A percentile compares a stretch with the other conserved stretches of the same genome.
phyloP scores from a whole-genome alignment of 2,113 vertebrate genomes.

The Xiphorhynchus elegans region DNA sequence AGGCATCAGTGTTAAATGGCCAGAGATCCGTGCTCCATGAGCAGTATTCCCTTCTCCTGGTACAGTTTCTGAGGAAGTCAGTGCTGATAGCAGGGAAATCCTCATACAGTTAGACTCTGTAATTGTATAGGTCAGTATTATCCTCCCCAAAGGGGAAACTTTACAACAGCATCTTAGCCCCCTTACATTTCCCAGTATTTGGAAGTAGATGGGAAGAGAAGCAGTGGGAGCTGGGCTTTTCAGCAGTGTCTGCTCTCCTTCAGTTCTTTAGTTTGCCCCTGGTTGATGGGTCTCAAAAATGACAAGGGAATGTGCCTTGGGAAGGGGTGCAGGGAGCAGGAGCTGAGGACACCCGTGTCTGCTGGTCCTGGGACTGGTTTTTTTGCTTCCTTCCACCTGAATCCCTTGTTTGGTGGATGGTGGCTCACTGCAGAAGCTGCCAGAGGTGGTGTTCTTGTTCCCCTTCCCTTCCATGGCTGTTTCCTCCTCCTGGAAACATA shows the following conservation, averaged over 20 bases:
- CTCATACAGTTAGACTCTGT: background rate
- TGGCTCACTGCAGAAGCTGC: background rate
- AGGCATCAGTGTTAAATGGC: background rate
- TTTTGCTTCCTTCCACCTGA: background rate
- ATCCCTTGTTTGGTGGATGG: background rate
- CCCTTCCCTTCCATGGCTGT: background rate
- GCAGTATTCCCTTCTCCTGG: background rate
- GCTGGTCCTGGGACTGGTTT: background rate
- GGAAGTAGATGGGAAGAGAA: background rate
- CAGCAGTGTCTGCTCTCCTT: background rate
- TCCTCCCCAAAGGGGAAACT: background rate
- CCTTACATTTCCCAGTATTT: background rate
- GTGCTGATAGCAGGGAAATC: background rate
- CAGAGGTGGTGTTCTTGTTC: background rate
- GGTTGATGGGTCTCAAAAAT: background rate
- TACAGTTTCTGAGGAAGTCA: background rate
- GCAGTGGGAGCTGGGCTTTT: background rate
- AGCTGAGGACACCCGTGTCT: background rate
- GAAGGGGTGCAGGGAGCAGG: background rate
- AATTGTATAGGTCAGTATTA: background rate
- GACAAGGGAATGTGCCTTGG: background rate
- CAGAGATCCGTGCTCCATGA: background rate
- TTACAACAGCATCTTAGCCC: background rate
- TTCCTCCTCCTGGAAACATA: background rate
- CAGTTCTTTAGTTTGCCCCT: background rate